phyloP scores from a whole-genome alignment of 2,797 vertebrate species.

The Oophaga sylvatica region DNA sequence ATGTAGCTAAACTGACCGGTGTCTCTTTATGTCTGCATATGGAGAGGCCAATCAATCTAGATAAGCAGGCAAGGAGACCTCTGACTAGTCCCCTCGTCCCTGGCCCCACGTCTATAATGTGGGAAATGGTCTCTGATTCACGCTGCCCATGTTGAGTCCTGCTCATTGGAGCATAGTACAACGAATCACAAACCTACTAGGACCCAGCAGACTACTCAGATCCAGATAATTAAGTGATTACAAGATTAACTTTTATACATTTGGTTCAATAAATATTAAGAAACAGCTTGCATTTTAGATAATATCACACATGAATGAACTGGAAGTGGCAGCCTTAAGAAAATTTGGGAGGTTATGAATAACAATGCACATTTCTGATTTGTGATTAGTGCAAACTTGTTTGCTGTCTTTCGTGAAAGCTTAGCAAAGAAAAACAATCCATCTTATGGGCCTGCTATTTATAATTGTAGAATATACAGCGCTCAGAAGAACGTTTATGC shows the following conservation, averaged over 20 bases:
- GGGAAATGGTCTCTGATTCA: too few species aligned
- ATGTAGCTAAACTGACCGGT: too few species aligned
- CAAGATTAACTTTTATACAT: not conserved
- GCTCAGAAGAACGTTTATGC: slow-evolving; percentile 11
- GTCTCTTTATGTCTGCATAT: too few species aligned
- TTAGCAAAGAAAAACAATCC: slow-evolving; percentile 40
- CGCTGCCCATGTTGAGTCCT: too few species aligned
- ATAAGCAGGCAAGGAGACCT: too few species aligned
- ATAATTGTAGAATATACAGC: slow-evolving; percentile 27
- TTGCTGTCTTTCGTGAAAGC: slow-evolving; percentile 29
- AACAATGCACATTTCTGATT: slow-evolving; percentile 13
- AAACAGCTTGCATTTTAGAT: not conserved
- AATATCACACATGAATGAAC: slow-evolving; percentile 17
- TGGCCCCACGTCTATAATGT: too few species aligned
- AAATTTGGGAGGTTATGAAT: slow-evolving; percentile 28
- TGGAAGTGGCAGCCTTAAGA: not conserved
- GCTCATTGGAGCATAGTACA: not conserved
- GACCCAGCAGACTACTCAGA: not conserved
- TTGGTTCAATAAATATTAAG: not conserved
- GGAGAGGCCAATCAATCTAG: too few species aligned
- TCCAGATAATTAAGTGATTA: not conserved
- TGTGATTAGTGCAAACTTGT: slow-evolving; percentile 20
- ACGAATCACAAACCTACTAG: not conserved
- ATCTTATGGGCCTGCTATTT: slow-evolving; percentile 38
- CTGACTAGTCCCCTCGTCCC: too few species aligned